Conservation (phyloP, 2,113 vertebrate species). For the Acrocephalus arundinaceus region DNA sequence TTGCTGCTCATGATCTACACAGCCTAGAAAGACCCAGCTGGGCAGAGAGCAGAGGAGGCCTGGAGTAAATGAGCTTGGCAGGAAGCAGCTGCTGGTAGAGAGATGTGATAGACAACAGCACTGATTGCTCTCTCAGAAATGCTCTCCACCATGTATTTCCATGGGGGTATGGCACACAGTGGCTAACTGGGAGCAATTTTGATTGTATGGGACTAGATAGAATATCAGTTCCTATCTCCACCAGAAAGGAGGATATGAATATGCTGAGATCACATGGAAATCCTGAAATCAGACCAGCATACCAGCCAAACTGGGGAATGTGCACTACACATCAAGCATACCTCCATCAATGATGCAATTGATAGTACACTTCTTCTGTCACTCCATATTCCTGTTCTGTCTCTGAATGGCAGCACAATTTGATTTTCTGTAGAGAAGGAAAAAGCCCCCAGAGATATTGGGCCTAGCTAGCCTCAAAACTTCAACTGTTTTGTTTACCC, state of each 20-base stretch:
- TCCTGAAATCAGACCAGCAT: neutral
- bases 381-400: fast-evolving
- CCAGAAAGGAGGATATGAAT: neutral
- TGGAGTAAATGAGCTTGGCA: neutral
- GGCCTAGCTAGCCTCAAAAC: neutral
- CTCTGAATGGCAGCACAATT: neutral
- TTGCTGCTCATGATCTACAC: neutral
- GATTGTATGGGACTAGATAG: neutral
- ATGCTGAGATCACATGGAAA: neutral
- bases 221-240: neutral
- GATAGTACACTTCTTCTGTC: neutral
- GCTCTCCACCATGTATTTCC: neutral
- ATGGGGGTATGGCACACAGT: neutral
- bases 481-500: neutral
- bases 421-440: neutral
- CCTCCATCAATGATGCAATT: neutral
- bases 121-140: neutral
- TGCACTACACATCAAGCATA: neutral
- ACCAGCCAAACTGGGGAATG: neutral
- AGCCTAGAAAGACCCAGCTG: neutral
- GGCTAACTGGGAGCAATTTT: neutral
- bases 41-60: neutral
- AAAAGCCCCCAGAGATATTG: fast-evolving
- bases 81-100: neutral
- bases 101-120: neutral